phyloP scores from a whole-genome alignment of 1,140 invertebrate genomes.

The Telenomus remus region DNA sequence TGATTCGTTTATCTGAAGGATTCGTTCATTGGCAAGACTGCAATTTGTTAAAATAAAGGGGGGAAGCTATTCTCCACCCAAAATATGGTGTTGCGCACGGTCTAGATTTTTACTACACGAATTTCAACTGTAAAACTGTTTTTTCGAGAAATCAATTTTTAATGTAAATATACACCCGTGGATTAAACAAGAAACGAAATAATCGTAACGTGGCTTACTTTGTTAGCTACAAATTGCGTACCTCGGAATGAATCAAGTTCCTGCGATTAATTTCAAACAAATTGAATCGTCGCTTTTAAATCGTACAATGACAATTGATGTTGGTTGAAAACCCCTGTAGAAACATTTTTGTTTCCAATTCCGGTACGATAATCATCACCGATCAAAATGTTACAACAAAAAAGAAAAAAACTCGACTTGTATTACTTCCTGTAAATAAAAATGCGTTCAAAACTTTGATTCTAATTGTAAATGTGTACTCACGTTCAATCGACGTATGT shows the following conservation, averaged over 20 bases:
- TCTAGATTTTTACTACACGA: slow-evolving; percentile 17
- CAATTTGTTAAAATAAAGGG: background rate
- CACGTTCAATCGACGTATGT: background rate
- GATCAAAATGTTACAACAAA: too few relatives aligned
- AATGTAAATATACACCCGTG: slow-evolving; percentile 21
- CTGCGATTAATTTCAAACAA: slow-evolving; percentile 6
- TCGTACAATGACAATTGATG: slow-evolving; percentile 16
- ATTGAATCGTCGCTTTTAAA: slow-evolving; percentile 35
- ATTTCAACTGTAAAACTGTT: slow-evolving; percentile 4
- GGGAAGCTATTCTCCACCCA: background rate
- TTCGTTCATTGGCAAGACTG: slow-evolving; percentile 4
- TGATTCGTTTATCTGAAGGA: slow-evolving; percentile 25
- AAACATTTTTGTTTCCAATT: too few relatives aligned
- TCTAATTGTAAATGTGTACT: slow-evolving; percentile 1
- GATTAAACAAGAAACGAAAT: background rate
- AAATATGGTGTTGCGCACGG: background rate
- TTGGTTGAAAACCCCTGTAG: background rate
- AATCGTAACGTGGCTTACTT: slow-evolving; percentile 4
- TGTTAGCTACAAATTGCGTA: background rate
- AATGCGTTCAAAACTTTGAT: slow-evolving; percentile 1
- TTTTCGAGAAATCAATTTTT: slow-evolving; percentile 14
- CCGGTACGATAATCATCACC: too few relatives aligned
- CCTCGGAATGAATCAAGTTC: slow-evolving; percentile 3
- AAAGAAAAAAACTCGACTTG: background rate
- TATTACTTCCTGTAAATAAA: slow-evolving; percentile 10